Evolutionary conservation across 2,888 invertebrate genomes (phyloP).

Genomic region (Adela reaumurella): DNA sequence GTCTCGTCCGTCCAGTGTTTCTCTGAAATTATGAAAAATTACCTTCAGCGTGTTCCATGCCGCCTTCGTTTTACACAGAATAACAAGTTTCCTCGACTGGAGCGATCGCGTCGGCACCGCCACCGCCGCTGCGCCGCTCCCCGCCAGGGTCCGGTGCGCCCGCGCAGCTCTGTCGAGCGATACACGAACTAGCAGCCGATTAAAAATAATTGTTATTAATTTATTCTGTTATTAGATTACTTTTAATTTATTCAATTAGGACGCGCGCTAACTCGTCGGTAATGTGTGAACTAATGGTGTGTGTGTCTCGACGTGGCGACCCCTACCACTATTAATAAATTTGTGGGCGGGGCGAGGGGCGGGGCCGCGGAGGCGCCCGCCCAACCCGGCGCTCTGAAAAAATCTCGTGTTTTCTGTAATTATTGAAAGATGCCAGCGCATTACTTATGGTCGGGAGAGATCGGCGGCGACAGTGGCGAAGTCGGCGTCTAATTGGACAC

Average conservation of each 20-base stretch:
- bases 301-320: conserved; percentile 43
- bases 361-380: conserved; percentile 19
- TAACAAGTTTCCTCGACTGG: too few relatives aligned
- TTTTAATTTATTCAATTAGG: conserved; percentile 52
- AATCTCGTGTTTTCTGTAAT: conserved; percentile 32
- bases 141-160: too few relatives aligned
- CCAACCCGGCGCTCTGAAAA: too few relatives aligned
- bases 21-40: conserved; percentile 1
- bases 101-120: too few relatives aligned
- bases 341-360: conserved; percentile 24
- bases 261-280: conserved; percentile 49
- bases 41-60: conserved; percentile 45
- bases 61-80: conserved; percentile 4
- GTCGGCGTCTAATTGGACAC: conserved; percentile 41
- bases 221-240: conserved; percentile 51
- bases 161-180: too few relatives aligned
- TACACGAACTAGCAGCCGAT: conserved; percentile 24
- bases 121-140: too few relatives aligned
- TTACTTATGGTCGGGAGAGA: conserved; percentile 39
- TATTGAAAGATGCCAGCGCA: conserved; percentile 48
- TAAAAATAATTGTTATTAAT: conserved; percentile 43
- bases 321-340: conserved; percentile 22
- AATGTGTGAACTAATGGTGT: conserved; percentile 56
- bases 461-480: conserved; percentile 37
- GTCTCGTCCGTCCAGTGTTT: too few relatives aligned